These are phyloP conservation scores for Aegypius monachus DNA, from an alignment of 2,113 vertebrate species.

Conservation along the genomic window DNA sequence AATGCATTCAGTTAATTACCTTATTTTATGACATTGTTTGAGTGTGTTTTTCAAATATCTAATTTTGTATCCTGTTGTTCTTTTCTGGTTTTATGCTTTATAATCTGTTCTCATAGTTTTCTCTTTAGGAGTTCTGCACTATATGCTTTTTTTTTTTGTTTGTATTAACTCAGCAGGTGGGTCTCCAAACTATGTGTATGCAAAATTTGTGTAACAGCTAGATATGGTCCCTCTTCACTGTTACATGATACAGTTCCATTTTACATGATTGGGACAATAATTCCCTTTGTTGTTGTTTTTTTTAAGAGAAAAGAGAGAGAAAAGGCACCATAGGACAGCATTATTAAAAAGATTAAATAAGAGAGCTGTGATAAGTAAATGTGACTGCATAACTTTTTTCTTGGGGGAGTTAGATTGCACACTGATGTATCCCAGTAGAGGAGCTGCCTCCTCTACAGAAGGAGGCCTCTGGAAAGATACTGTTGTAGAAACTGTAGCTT, in stretches of 20 bases:
- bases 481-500: not conserved
- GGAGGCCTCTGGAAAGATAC: not conserved
- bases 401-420: not conserved
- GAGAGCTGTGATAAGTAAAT: not conserved
- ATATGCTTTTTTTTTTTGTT: not conserved
- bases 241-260: not conserved
- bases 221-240: not conserved
- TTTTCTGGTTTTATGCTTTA: not conserved
- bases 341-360: conserved; percentile 2
- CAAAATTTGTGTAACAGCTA: conserved; percentile 8
- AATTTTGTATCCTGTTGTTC: not conserved
- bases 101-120: not conserved
- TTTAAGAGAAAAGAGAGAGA: not conserved
- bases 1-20: not conserved
- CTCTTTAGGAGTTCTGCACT: not conserved
- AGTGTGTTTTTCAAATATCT: not conserved
- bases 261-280: not conserved
- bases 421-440: not conserved
- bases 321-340: not conserved
- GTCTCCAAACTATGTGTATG: not conserved
- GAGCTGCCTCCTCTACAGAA: not conserved
- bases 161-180: conserved; percentile 22
- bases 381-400: not conserved
- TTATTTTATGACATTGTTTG: not conserved
- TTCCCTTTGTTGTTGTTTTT: not conserved